Evolutionary conservation across 2,888 invertebrate genomes (phyloP).

Genomic region (Ormyrus nitidulus): DNA sequence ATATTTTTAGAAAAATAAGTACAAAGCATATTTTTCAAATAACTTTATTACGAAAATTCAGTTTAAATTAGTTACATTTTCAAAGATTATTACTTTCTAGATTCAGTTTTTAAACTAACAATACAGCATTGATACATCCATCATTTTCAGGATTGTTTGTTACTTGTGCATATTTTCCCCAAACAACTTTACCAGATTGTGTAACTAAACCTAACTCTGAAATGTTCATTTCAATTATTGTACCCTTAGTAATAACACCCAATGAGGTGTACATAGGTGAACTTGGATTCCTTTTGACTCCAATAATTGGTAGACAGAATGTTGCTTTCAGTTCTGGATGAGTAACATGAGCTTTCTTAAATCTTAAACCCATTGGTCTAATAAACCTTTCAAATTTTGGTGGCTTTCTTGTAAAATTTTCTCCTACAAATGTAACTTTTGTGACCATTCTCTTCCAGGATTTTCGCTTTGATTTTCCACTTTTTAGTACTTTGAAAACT

Average conservation of each 20-base stretch:
- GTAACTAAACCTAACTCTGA: conserved; percentile 99
- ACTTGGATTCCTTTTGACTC: conserved; percentile 99
- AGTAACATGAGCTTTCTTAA: conserved; percentile 98
- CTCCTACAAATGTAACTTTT: conserved; percentile 98
- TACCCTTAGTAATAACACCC: conserved; percentile 99
- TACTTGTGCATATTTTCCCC: conserved; percentile 99
- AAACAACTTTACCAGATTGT: conserved; percentile 98
- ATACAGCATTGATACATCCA: conserved; percentile 98
- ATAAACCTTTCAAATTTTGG: conserved; percentile 99
- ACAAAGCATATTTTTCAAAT: conserved; percentile 2
- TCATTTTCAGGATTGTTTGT: conserved; percentile 99
- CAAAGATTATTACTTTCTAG: conserved; percentile 62
- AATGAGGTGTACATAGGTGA: conserved; percentile 97
- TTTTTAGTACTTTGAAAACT: conserved; percentile 94
- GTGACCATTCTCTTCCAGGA: conserved; percentile 99
- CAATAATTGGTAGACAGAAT: conserved; percentile 97
- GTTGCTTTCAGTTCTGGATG: conserved; percentile 99
- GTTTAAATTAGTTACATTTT: conserved; percentile 20
- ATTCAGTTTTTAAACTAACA: conserved; percentile 81
- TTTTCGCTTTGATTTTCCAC: conserved; percentile 95
- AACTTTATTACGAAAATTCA: conserved; percentile 49
- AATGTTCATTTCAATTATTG: conserved; percentile 98
- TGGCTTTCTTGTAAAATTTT: conserved; percentile 98
- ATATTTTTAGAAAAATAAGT: neutral
- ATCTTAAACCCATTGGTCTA: conserved; percentile 96